Evolutionary conservation across 2,888 invertebrate species (phyloP), one percentile per base, ranked within the genome.

Genomic region (Selenia dentaria): DNA sequence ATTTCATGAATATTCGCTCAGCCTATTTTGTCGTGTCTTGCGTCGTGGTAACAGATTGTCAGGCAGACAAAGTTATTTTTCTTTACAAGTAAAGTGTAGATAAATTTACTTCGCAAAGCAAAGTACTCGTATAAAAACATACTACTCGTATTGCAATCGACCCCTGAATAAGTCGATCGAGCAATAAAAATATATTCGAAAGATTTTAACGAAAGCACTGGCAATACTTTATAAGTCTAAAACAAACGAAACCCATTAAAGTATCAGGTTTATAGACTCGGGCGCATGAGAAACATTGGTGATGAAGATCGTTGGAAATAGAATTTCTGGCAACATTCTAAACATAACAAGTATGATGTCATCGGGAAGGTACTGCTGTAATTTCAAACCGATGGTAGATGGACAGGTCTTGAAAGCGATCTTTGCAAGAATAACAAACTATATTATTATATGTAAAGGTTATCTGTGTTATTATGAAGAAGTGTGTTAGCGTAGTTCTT

Each of bases 171-270:
- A n/a, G n/a, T n/a, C n/a, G n/a, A n/a, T n/a, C n/a, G n/a, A n/a
- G n/a, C n/a, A n/a, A n/a, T n/a, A n/a, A n/a, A n/a, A n/a, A n/a
- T n/a, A n/a, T n/a, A n/a, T n/a, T n/a, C n/a, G n/a, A n/a, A n/a
- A n/a, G n/a, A n/a, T n/a, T n/a, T n/a, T n/a, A n/a, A n/a, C n/a
- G n/a, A n/a, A n/a, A n/a, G n/a, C n/a, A 9, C 22, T 32, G 24
- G 44, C 37, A 44, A 26, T 20, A 33, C 40, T 11, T 10, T 2
- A 2, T 6, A 0, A 24, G 26, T 48, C 45, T 35, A 38, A 57
- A 57, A 57, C 47, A 50, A 50, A 42, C 26, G 50, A 50, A 50
- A 42, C 24, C 51, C 50, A 57, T 54, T 57, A 52, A 46, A 35
- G 50, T 54, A 52, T 57, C 51, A 12, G 39, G 28, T 45, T 28